phyloP scores from a whole-genome alignment of 92 coral and sea anemone species.

The Epizoanthus stellaris region DNA sequence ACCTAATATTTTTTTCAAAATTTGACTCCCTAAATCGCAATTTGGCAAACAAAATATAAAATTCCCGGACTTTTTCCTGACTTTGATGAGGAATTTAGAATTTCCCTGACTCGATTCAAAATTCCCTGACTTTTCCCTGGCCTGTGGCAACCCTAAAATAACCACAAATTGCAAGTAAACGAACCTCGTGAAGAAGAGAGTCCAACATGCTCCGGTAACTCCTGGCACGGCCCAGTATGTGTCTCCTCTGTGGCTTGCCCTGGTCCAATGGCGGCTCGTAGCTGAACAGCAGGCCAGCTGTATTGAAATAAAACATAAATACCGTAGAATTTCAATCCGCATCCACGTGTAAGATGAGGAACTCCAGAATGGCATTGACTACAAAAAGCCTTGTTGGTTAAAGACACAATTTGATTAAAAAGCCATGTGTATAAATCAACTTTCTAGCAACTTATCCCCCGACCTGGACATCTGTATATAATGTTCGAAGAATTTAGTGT shows the following conservation, averaged over 20 bases:
- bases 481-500: too few relatives aligned
- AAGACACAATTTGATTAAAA: too few relatives aligned
- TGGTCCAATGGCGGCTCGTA: conserved; percentile 83
- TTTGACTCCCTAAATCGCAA: too few relatives aligned
- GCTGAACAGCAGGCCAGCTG: conserved; percentile 85
- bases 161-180: neutral
- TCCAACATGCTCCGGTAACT: conserved; percentile 85
- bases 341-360: neutral
- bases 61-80: too few relatives aligned
- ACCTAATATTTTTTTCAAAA: too few relatives aligned
- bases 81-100: too few relatives aligned
- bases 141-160: too few relatives aligned
- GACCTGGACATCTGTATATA: neutral
- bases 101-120: too few relatives aligned
- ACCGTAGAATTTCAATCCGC: neutral
- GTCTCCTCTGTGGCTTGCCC: conserved; percentile 82
- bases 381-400: too few relatives aligned
- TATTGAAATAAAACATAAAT: neutral
- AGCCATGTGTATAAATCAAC: neutral
- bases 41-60: too few relatives aligned
- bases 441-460: neutral
- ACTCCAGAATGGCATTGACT: neutral
- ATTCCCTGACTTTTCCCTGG: too few relatives aligned
- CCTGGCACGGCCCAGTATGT: conserved; percentile 77
- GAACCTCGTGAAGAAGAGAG: conserved; percentile 87